Evolutionary conservation across 2,888 invertebrate genomes (phyloP).

Genomic region (Eilema caniola): DNA sequence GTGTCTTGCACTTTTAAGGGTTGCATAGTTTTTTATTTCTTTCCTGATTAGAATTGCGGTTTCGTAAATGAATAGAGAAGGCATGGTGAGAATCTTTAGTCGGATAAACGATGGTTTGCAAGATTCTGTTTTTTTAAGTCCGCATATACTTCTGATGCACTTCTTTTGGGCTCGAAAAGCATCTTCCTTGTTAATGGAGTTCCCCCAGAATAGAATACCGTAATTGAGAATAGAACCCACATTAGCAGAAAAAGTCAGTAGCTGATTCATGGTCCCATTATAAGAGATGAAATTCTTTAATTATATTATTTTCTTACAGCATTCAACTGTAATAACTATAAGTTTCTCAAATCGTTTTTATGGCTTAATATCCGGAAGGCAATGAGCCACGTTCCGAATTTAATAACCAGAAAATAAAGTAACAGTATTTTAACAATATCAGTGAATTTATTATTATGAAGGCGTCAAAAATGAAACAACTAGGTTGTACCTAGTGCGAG

Average conservation of each 20-base stretch:
- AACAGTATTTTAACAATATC: neutral
- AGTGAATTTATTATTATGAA: neutral
- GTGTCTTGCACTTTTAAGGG: too few species aligned
- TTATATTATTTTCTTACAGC: slow-evolving; percentile 6
- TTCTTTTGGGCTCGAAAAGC: too few species aligned
- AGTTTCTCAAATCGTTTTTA: neutral
- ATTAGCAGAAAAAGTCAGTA: slow-evolving; percentile 3
- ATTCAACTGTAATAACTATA: neutral
- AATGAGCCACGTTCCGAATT: slow-evolving; percentile 4
- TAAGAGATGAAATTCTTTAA: slow-evolving; percentile 10
- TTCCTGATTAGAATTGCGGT: too few species aligned
- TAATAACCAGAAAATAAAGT: slow-evolving; percentile 2
- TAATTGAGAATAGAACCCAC: too few species aligned
- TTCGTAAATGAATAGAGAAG: too few species aligned
- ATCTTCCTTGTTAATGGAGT: too few species aligned
- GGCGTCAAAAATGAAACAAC: neutral
- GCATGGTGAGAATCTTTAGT: too few species aligned
- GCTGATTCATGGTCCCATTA: slow-evolving; percentile 1
- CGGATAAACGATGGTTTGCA: too few species aligned
- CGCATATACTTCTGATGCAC: too few species aligned
- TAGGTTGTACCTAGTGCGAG: neutral
- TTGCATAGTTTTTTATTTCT: too few species aligned
- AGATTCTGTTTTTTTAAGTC: too few species aligned
- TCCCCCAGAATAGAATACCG: too few species aligned
- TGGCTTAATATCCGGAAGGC: neutral